Evolutionary conservation across 2,797 vertebrate species (phyloP), one percentile per base, ranked within the genome.

Genomic region (Allobates femoralis): DNA sequence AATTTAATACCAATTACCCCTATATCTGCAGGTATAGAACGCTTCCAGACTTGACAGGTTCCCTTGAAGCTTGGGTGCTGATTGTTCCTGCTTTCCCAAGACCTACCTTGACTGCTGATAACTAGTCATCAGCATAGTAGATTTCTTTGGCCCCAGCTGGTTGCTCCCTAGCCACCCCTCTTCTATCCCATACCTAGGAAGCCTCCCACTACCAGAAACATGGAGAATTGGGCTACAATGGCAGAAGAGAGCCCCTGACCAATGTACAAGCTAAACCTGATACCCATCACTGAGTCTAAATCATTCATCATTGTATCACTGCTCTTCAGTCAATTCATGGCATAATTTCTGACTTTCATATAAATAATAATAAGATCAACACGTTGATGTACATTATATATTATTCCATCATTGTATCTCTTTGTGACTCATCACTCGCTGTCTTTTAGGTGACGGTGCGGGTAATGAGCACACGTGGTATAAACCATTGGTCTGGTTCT

Each of bases 401-500:
- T 64, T 64, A 10, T 32, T 32, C 64, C 64, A 67, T 16, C 30
- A 19, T 34, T 67, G 12, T 16, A 64, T 28, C 10, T 12, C 60
- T 3, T 28, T 28, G 60, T 2, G 14, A 15, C 3, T 37, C 19
- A 69, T 69, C 66, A 11, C 21, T 21, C 74, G 18, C 78, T 85
- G 56, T 75, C 37, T 89, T 55, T 12, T 92, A 98, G 97, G 95
- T 67, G 92, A 91, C 4, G 90, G 91, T 18, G 89, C 89, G 73
- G 90, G 92, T 0, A 93, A 92, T 53, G 90, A 92, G 1, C 81
- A 92, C 62, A 64, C 79, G 1, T 92, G 95, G 87, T 97, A 98
- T 81, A 97, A 98, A 89, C 96, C 95, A 0, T 91, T 98, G 90
- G 96, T 97, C 89, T 96, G 95, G 95, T 90, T 98, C 91, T 98